phyloP scores from a whole-genome alignment of 2,888 invertebrate species.

The Thalpophila matura region DNA sequence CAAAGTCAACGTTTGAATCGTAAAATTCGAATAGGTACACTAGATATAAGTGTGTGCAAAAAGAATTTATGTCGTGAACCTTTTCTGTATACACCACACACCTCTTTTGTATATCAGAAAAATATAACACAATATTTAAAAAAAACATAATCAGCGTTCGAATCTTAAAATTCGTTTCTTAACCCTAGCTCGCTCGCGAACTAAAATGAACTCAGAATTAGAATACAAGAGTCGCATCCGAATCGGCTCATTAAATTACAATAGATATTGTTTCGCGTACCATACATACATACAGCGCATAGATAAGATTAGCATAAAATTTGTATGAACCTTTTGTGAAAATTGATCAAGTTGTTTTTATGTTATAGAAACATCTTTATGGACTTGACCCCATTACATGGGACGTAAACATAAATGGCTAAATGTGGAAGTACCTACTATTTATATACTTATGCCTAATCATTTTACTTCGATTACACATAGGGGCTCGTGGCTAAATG shows the following conservation, averaged over 20 bases:
- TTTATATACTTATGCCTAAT: too few relatives aligned
- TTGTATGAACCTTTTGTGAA: conserved; percentile 33
- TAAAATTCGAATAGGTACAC: too few relatives aligned
- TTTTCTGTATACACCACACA: background rate
- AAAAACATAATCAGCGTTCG: conserved; percentile 24
- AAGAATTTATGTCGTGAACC: too few relatives aligned
- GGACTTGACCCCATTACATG: too few relatives aligned
- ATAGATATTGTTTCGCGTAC: conserved; percentile 56
- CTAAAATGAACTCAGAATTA: conserved; percentile 60
- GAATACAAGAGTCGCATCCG: conserved; percentile 65
- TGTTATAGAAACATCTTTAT: background rate
- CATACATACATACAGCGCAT: conserved; percentile 31
- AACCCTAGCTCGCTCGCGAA: conserved; percentile 26
- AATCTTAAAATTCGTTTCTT: conserved; percentile 49
- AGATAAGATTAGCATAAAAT: conserved; percentile 56
- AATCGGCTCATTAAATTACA: conserved; percentile 69
- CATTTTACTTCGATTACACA: too few relatives aligned
- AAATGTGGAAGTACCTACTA: too few relatives aligned
- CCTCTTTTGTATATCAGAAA: too few relatives aligned
- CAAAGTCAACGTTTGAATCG: conserved; percentile 40
- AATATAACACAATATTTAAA: conserved; percentile 13
- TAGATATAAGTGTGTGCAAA: too few relatives aligned
- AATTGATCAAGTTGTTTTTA: conserved; percentile 21
- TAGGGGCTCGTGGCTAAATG: too few relatives aligned
- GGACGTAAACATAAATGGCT: too few relatives aligned